Evolutionary conservation across 2,113 vertebrate species (phyloP).

Genomic region (Cephalopholis sonnerati): DNA sequence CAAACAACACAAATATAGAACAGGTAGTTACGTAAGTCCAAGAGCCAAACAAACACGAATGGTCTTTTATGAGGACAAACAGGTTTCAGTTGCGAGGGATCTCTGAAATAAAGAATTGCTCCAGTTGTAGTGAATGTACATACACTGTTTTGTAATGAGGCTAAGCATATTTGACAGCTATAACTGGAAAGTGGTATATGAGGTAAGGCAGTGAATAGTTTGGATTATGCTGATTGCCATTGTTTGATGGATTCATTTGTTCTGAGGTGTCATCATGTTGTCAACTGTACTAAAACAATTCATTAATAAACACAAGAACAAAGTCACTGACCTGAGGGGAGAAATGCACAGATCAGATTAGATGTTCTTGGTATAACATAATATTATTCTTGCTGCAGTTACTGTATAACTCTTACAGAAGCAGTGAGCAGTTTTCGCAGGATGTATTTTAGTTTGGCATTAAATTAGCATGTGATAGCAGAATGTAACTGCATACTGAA

Average conservation of each 20-base stretch:
- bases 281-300: neutral
- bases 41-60: neutral
- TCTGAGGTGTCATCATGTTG: neutral
- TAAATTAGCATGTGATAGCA: no score
- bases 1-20: neutral
- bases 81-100: neutral
- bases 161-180: neutral
- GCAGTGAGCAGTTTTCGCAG: no score
- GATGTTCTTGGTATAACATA: neutral
- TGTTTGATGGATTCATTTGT: neutral
- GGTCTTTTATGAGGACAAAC: no score
- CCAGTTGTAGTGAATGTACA: no score
- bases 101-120: neutral
- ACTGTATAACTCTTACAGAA: no score
- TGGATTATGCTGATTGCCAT: neutral
- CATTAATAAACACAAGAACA: no score
- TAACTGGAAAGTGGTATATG: no score
- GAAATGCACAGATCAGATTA: neutral
- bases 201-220: neutral
- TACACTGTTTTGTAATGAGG: no score
- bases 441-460: no score
- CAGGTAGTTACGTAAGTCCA: neutral
- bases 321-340: neutral
- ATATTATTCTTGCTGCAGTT: no score
- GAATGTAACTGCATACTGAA: no score